Evolutionary conservation across 2,113 vertebrate genomes (phyloP).

Genomic region (Amphiprion ocellaris): DNA sequence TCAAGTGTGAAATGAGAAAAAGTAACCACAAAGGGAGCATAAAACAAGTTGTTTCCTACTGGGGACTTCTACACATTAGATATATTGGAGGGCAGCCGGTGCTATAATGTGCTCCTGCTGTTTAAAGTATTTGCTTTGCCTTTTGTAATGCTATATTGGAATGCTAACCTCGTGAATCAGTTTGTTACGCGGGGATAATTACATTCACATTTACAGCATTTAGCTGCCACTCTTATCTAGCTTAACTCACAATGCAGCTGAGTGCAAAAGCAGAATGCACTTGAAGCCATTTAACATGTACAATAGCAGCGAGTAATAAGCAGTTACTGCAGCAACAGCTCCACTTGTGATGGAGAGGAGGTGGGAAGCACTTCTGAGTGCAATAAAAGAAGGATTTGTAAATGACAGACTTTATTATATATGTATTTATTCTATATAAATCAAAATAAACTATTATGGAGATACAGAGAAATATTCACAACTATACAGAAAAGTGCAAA

Average conservation of each 20-base stretch:
- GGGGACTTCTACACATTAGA: not conserved
- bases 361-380: slow-evolving; percentile 4
- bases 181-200: slow-evolving; percentile 45
- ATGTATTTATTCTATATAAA: too few relatives aligned
- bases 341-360: slow-evolving; percentile 19
- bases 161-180: slow-evolving; percentile 15
- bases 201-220: slow-evolving; percentile 55
- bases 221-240: slow-evolving; percentile 37
- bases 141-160: slow-evolving; percentile 37
- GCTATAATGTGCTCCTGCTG: not conserved
- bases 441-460: too few relatives aligned
- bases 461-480: too few relatives aligned
- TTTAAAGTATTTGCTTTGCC: slow-evolving; percentile 28
- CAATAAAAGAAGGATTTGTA: slow-evolving; percentile 13
- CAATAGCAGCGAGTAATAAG: slow-evolving; percentile 38
- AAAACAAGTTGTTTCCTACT: slow-evolving; percentile 18
- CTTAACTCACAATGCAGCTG: slow-evolving; percentile 18
- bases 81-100: not conserved
- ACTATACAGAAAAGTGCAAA: too few relatives aligned
- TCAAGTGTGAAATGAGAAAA: slow-evolving; percentile 71
- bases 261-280: slow-evolving; percentile 41
- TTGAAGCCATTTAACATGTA: slow-evolving; percentile 36
- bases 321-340: slow-evolving; percentile 13
- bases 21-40: slow-evolving; percentile 42
- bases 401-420: not conserved